Conservation (phyloP, 1,140 invertebrate species). For the Maniola jurtina region DNA sequence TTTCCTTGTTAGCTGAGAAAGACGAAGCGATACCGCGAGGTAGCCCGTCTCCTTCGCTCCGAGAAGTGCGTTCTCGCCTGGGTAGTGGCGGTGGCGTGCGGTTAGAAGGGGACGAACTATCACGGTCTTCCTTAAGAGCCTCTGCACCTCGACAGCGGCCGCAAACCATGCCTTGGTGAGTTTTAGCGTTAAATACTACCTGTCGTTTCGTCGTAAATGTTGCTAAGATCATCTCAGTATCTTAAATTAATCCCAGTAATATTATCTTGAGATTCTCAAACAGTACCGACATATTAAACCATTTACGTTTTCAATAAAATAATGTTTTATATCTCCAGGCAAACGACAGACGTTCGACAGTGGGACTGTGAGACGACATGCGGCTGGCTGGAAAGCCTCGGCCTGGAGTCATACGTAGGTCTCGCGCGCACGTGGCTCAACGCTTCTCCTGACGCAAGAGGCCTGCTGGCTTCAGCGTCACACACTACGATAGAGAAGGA, state of each 20-base stretch:
- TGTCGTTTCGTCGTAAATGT: too few relatives aligned
- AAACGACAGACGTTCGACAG: constrained; percentile 80
- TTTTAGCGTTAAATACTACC: background rate
- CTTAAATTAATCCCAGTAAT: too few relatives aligned
- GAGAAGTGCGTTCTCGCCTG: constrained; percentile 50
- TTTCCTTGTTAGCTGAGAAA: constrained; percentile 48
- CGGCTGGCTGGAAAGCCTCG: constrained; percentile 93
- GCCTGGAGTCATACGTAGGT: constrained; percentile 89
- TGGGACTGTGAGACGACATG: constrained; percentile 92
- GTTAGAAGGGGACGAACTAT: constrained; percentile 80
- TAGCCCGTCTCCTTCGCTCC: constrained; percentile 80
- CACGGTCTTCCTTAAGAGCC: constrained; percentile 85
- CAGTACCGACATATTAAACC: too few relatives aligned
- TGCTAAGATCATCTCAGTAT: too few relatives aligned
- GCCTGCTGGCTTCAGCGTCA: constrained; percentile 85
- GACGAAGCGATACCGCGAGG: constrained; percentile 54
- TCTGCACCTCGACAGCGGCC: constrained; percentile 78
- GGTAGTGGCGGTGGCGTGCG: constrained; percentile 50
- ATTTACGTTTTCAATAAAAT: too few relatives aligned
- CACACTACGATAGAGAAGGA: constrained; percentile 94
- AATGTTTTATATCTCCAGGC: constrained; percentile 40
- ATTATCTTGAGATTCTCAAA: too few relatives aligned
- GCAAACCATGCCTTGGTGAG: constrained; percentile 49
- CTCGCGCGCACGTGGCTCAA: constrained; percentile 90
- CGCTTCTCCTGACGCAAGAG: constrained; percentile 84